Base-by-base conservation (phyloP, 2,113 vertebrate species). In the Triplophysa tibetana region DNA sequence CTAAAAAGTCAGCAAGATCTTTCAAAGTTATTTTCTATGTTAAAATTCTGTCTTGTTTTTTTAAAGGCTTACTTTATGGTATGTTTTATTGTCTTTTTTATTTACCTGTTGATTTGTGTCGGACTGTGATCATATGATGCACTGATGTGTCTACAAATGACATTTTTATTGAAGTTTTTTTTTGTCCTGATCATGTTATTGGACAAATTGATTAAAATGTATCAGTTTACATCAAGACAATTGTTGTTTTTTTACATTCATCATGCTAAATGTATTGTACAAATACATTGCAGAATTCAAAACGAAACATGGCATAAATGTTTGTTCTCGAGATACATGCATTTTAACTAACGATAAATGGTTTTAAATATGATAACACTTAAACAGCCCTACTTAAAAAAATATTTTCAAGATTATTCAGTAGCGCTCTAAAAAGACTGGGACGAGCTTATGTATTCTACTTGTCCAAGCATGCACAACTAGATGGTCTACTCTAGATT, bases 1-100 rank as follows among this genome's bases (percentile, higher is more conserved):
- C 33, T 75, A 6, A 90, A 87, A 90, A 89, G 87, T 89, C 85
- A 90, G 89, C 88, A 91, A 88, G 89, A 85, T 89, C 87, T 92
- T 90, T 88, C 86, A 41, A 64, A 50, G 50, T 24, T 4, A 87
- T 56, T 87, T 63, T 60, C 23, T 8, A 26, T 63, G 54, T 29
- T 21, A 8, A 60, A 60, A 65, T 23, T 5, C 69, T 54, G 69
- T 76, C 62, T 56, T 56, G 29, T 33, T 5, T 29, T 60, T 89
- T 62, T 81, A 68, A 83, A 77, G 70, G 50, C 82, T 43, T 78
- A 64, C 26, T 81, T 88, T 84, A 61, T 85, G 16, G 14, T 68
- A 74, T 88, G 19, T 78, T 85, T 75, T 67, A 74, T 76, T 54
- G 58, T 73, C 72, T 85, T 87, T 83, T 81, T 82, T 72, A 77